These are phyloP conservation scores for Drosophila phalerata DNA, from an alignment of 2,888 invertebrate genomes.

Conservation along the genomic window DNA sequence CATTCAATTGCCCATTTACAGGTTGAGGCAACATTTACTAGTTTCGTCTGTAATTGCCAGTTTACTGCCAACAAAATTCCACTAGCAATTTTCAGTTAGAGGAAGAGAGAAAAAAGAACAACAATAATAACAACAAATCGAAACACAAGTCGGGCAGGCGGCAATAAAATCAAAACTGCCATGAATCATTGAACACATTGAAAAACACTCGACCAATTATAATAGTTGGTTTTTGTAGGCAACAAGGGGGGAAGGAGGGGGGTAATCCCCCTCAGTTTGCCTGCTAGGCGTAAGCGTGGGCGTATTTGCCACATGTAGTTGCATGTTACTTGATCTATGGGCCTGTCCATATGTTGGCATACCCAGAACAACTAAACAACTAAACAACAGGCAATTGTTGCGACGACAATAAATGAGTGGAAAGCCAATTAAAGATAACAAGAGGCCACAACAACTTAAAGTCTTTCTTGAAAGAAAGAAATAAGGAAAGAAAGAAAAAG, in stretches of 20 bases:
- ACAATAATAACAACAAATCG: conserved; percentile 12
- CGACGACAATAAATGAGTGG: conserved; percentile 65
- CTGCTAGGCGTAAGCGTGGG: conserved; percentile 24
- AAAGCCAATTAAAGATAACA: conserved; percentile 79
- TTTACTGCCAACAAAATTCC: conserved; percentile 30
- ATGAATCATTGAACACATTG: conserved; percentile 77
- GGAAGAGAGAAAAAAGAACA: not conserved
- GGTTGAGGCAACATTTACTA: conserved; percentile 17
- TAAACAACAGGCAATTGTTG: conserved; percentile 46
- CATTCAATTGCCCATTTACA: conserved; percentile 46
- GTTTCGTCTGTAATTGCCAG: conserved; percentile 43
- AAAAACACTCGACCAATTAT: conserved; percentile 70
- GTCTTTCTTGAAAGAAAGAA: conserved; percentile 25
- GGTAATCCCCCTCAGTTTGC: not conserved
- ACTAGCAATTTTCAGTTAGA: conserved; percentile 16
- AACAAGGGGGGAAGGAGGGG: not conserved
- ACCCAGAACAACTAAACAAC: conserved; percentile 28
- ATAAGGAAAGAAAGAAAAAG: conserved; percentile 44
- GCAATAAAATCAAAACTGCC: conserved; percentile 67
- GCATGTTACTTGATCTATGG: conserved; percentile 64
- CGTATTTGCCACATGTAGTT: conserved; percentile 14
- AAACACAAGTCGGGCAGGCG: conserved; percentile 11
- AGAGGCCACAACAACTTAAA: conserved; percentile 48
- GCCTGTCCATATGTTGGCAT: conserved; percentile 48
- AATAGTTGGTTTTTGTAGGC: conserved; percentile 45